Percentiles rank a stretch among this genome's conserved stretches.
These are phyloP conservation scores for Anguilla obscura DNA, from an alignment of 2,797 vertebrate genomes.

Conservation along the genomic window DNA sequence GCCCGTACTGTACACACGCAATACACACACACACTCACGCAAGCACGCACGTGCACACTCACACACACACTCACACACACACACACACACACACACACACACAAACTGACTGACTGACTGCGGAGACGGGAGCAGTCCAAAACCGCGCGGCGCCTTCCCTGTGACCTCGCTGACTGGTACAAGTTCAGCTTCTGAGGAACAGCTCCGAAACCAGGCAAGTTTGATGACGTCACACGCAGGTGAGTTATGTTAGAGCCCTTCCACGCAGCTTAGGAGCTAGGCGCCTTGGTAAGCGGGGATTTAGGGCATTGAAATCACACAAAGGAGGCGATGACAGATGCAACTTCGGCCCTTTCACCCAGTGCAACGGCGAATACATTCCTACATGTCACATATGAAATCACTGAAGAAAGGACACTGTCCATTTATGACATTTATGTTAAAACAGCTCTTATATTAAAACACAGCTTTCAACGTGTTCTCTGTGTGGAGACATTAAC, in stretches of 20 bases:
- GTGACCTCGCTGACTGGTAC: background rate
- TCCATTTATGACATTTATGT: background rate
- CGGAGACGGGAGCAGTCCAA: too few species aligned
- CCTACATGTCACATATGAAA: background rate
- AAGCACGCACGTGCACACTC: too few species aligned
- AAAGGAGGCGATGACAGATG: background rate
- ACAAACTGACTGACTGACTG: too few species aligned
- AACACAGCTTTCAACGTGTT: background rate
- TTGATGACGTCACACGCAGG: background rate
- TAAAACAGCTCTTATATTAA: background rate
- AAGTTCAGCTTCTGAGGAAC: background rate
- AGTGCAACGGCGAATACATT: background rate
- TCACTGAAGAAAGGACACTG: background rate
- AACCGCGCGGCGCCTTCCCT: too few species aligned
- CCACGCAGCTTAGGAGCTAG: background rate
- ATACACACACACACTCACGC: background rate
- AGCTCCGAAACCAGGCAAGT: background rate
- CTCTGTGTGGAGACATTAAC: background rate
- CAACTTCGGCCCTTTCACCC: background rate
- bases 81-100: background rate
- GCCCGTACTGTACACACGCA: too few species aligned
- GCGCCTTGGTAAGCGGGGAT: background rate
- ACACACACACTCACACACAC: background rate
- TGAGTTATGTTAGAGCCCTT: background rate
- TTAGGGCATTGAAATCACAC: background rate